Evolutionary conservation across 2,113 vertebrate genomes (phyloP).

Genomic region (Meles meles): DNA sequence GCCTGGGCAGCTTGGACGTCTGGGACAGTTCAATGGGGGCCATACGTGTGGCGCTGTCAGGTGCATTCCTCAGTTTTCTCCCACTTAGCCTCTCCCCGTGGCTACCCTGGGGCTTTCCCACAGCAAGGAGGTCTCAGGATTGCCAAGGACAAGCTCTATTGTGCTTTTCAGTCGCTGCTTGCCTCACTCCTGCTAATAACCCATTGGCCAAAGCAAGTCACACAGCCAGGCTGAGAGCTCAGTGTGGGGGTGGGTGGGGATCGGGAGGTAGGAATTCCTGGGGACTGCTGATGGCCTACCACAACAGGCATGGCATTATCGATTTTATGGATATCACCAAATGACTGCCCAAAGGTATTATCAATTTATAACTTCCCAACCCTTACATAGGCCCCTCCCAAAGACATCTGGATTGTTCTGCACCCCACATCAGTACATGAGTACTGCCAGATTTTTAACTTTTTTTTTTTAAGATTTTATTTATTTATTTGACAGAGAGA

Average conservation of each 20-base stretch:
- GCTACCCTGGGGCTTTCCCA: not conserved
- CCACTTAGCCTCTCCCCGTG: not conserved
- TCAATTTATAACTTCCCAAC: not conserved
- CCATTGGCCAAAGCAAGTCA: not conserved
- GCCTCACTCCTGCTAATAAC: not conserved
- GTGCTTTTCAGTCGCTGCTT: not conserved
- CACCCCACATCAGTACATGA: not conserved
- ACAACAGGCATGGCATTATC: rapidly evolving
- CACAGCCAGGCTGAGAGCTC: not conserved
- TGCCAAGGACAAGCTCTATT: not conserved
- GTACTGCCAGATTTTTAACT: not conserved
- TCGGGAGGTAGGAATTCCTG: not conserved
- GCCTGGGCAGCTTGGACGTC: not conserved
- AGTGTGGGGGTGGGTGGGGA: not conserved
- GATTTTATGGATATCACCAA: not conserved
- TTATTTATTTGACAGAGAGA: too few species aligned
- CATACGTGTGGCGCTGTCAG: not conserved
- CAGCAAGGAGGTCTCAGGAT: not conserved
- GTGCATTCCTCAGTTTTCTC: not conserved
- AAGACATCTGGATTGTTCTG: not conserved
- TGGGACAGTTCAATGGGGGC: not conserved
- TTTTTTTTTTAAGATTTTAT: too few species aligned
- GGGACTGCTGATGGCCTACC: not conserved
- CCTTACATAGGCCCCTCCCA: not conserved
- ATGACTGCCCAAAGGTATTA: not conserved